Evolutionary conservation across 2,113 vertebrate genomes (phyloP), one percentile per base, ranked within the genome.

Genomic region (Cranoglanis bouderius): DNA sequence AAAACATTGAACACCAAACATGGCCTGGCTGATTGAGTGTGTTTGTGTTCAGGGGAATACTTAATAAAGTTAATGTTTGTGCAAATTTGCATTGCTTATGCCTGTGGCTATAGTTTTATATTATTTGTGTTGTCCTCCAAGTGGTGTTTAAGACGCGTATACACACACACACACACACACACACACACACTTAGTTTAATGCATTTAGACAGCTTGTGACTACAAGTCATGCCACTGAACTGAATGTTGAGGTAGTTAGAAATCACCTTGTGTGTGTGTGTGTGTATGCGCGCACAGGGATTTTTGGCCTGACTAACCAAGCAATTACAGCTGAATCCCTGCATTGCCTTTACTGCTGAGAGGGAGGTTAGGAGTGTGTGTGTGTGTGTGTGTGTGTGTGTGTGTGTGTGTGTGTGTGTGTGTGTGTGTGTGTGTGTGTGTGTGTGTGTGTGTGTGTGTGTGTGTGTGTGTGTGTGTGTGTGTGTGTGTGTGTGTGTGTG

Each of bases 231-330:
- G 87, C 63, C n/a, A 51, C 29, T 91, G 82, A 74, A 84, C 74
- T 90, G 84, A 91, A 85, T 84, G 74, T 88, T 85, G 89, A 59
- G 35, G 12, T 43, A 59, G 35, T 75, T 43, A 55, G 49, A 40
- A 53, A 74, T 75, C 35, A 75, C 35, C 1, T 14, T 32, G 88
- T 85, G 81, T 88, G 88, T 84, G 82, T 89, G 78, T 90, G 85
- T 83, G 51, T 88, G 89, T 40, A 55, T 80, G 43, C 4, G 40
- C 14, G 38, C 19, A 85, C 90, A 86, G 91, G 91, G 90, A 90
- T 93, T 93, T 88, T 92, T 93, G 92, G 92, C 92, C 92, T 40
- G 85, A 94, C 90, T 93, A 92, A 95, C 92, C 91, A 92, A 88
- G 35, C 90, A 88, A 92, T 93, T 94, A 93, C 93, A 94, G 92